Evolutionary conservation across 2,797 vertebrate species (phyloP).

Genomic region (Chaenodraco wilsoni): DNA sequence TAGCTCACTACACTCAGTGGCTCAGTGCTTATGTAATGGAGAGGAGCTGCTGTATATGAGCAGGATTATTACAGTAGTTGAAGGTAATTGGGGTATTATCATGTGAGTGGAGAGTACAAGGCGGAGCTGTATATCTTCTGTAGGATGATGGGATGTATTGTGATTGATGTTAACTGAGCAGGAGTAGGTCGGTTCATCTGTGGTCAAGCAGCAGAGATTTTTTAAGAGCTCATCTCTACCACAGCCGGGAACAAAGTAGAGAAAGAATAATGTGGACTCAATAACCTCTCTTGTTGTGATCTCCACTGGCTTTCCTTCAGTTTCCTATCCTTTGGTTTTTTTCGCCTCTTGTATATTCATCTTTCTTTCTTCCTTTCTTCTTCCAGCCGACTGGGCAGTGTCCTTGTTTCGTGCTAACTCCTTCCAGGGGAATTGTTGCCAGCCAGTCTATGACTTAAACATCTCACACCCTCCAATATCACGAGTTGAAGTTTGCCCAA

Average conservation of each 20-base stretch:
- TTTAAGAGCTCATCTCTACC: constrained; percentile 28
- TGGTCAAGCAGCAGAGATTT: constrained; percentile 47
- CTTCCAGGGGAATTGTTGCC: constrained; percentile 26
- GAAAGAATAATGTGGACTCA: constrained; percentile 32
- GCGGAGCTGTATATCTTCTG: constrained; percentile 20
- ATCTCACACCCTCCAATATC: constrained; percentile 33
- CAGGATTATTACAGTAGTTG: constrained; percentile 42
- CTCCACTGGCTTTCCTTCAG: neutral
- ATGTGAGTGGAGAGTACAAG: constrained; percentile 27
- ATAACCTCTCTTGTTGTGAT: constrained; percentile 32
- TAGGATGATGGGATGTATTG: constrained; percentile 40
- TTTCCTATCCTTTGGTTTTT: constrained; percentile 6
- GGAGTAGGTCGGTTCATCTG: constrained; percentile 45
- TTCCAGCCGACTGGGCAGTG: constrained; percentile 36
- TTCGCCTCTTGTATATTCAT: neutral
- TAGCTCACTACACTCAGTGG: constrained; percentile 46
- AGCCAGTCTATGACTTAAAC: constrained; percentile 32
- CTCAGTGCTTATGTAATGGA: constrained; percentile 60
- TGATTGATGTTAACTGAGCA: constrained; percentile 56
- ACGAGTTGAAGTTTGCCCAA: constrained; percentile 42
- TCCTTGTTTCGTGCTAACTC: constrained; percentile 24
- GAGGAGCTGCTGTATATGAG: constrained; percentile 46
- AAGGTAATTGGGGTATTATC: constrained; percentile 41
- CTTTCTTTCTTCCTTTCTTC: constrained; percentile 10
- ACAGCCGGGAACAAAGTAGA: constrained; percentile 40